These are phyloP conservation scores for Rosalia funebris DNA, from an alignment of 2,888 invertebrate genomes.

Conservation along the genomic window DNA sequence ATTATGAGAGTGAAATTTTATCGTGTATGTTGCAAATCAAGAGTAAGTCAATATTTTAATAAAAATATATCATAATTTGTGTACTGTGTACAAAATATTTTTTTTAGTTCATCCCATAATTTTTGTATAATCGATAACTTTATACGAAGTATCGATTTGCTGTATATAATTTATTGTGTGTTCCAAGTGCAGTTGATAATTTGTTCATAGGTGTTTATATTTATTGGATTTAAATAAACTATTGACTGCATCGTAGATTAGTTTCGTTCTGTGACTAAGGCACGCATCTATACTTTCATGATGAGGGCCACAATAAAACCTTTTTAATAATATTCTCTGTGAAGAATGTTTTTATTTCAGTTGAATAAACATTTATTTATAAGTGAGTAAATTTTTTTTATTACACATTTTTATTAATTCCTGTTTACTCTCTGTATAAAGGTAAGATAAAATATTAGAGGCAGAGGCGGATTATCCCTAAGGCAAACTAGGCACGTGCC, in stretches of 20 bases:
- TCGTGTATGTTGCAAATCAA: not conserved
- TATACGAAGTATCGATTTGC: not conserved
- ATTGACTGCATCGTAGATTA: not conserved
- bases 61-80: conserved; percentile 7
- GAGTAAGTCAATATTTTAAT: conserved; percentile 21
- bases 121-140: not conserved
- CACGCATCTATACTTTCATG: not conserved
- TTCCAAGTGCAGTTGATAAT: not conserved
- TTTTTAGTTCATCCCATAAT: not conserved
- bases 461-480: too few relatives aligned
- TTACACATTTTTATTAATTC: too few relatives aligned
- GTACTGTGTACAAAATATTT: conserved; percentile 12
- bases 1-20: conserved; percentile 5
- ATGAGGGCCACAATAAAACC: not conserved
- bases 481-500: too few relatives aligned
- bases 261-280: conserved; percentile 4
- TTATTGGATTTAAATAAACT: conserved; percentile 7
- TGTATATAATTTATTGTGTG: conserved; percentile 6
- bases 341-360: not conserved
- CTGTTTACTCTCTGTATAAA: too few relatives aligned
- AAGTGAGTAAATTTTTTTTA: too few relatives aligned
- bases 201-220: conserved; percentile 8
- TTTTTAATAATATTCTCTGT: conserved; percentile 4
- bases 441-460: too few relatives aligned
- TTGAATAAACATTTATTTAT: not conserved